phyloP scores from a whole-genome alignment of 2,888 invertebrate species.

The Sicus ferrugineus region DNA sequence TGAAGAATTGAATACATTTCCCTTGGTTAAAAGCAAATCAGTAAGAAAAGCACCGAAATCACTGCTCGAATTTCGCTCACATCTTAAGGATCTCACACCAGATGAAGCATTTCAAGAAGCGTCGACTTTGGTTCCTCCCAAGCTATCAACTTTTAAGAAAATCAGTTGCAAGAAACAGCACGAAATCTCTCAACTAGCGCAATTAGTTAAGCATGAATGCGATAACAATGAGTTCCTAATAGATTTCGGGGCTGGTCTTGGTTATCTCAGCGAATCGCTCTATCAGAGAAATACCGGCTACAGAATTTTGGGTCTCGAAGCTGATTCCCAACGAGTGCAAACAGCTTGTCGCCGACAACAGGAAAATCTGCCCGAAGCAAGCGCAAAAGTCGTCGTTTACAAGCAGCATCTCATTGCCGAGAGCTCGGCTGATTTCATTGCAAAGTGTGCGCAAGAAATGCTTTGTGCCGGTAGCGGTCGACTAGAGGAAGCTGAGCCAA shows the following conservation, averaged over 20 bases:
- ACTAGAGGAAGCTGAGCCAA: conserved; percentile 20
- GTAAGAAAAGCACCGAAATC: not conserved
- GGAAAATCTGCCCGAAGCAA: conserved; percentile 67
- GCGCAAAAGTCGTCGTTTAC: conserved; percentile 68
- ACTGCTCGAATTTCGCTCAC: conserved; percentile 49
- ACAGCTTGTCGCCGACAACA: conserved; percentile 69
- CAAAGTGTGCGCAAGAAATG: conserved; percentile 61
- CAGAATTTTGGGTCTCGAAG: conserved; percentile 75
- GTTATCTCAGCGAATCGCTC: conserved; percentile 76
- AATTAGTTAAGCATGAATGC: conserved; percentile 59
- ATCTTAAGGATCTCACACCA: conserved; percentile 48
- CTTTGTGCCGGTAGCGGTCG: conserved; percentile 29
- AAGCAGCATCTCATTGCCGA: conserved; percentile 68
- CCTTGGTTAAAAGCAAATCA: conserved; percentile 49
- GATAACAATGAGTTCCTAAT: conserved; percentile 68
- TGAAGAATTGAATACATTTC: conserved; percentile 66
- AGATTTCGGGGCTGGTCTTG: conserved; percentile 80
- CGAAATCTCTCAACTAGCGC: conserved; percentile 72
- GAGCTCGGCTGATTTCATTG: conserved; percentile 66
- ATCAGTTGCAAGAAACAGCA: conserved; percentile 74
- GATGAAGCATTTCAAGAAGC: conserved; percentile 33
- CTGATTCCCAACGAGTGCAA: conserved; percentile 67
- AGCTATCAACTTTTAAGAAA: conserved; percentile 45
- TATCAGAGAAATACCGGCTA: conserved; percentile 66
- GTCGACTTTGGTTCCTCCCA: conserved; percentile 34